Evolutionary conservation across 2,797 vertebrate genomes (phyloP), one percentile per base, ranked within the genome.

Genomic region (Micrastur ruficollis): DNA sequence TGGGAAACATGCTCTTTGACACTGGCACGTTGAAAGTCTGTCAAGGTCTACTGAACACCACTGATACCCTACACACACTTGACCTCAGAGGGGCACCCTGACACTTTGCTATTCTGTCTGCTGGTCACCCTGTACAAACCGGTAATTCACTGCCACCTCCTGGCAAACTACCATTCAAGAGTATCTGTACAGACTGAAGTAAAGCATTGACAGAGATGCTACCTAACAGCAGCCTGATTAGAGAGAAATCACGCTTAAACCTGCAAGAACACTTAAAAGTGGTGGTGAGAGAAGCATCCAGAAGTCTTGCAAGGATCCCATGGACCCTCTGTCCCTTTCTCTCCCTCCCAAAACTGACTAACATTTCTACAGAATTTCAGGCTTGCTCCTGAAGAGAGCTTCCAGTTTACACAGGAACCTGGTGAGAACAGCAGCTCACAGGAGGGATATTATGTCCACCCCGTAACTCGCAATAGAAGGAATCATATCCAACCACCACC

Each of bases 141-240:
- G 72, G 87, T n/a, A 21, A 86, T 12, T 58, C 93, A 95, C 82
- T 83, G 95, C 93, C 93, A 88, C 15, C 91, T 96, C 91, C 93
- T 81, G 96, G 93, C 88, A 59, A 88, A 32, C 12, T 42, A 19
- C 29, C 47, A 1, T 25, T 74, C 23, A 8, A 8, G 23, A 85
- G 20, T 2, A 27, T 13, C 67, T 5, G 29, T 7, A 26, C 34
- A 21, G 29, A 27, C 56, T 10, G 32, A 56, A 59, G 53, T 32
- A 59, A 46, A 71, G 67, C 61, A 27, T 6, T 17, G 38, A 12
- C 52, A 34, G 0, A 40, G 42, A 36, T 3, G 9, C 34, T 55
- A 67, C 32, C 56, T 3, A 14, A 0, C 2, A 44, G 4, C 61
- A 49, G 14, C 20, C 23, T 0, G 0, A 7, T n/a, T 3, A 46